These are phyloP conservation scores for Menura novaehollandiae DNA, from an alignment of 2,113 vertebrate species.

Conservation along the genomic window DNA sequence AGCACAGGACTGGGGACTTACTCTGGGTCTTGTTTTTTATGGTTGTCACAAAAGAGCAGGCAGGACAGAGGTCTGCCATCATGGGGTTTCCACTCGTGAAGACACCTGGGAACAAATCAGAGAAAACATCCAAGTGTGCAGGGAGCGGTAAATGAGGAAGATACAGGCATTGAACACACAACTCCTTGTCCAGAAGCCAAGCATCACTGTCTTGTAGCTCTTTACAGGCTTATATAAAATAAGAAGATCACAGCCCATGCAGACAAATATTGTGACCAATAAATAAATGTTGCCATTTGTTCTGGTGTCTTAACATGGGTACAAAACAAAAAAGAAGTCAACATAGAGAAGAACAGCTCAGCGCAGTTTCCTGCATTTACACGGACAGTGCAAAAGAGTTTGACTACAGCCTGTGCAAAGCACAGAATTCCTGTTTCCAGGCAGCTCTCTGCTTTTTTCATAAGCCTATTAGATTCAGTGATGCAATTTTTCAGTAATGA, in stretches of 20 bases:
- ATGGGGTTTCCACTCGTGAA: slow-evolving; percentile 94
- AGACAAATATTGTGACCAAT: neutral
- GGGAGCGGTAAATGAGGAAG: neutral
- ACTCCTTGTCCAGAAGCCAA: neutral
- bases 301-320: neutral
- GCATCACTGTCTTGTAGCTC: neutral
- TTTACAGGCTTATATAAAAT: neutral
- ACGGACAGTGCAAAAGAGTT: neutral
- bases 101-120: slow-evolving; percentile 77
- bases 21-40: slow-evolving; percentile 98
- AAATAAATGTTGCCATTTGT: neutral
- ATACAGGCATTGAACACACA: neutral
- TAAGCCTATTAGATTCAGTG: neutral
- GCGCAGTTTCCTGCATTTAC: neutral
- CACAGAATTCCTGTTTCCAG: neutral
- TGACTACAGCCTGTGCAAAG: neutral
- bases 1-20: slow-evolving; percentile 65
- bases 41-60: slow-evolving; percentile 97
- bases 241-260: neutral
- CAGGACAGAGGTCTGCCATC: slow-evolving; percentile 91
- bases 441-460: neutral
- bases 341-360: neutral
- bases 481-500: neutral
- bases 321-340: neutral
- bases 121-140: neutral